Evolutionary conservation across 2,113 vertebrate species (phyloP).

Genomic region (Taxidea taxus): DNA sequence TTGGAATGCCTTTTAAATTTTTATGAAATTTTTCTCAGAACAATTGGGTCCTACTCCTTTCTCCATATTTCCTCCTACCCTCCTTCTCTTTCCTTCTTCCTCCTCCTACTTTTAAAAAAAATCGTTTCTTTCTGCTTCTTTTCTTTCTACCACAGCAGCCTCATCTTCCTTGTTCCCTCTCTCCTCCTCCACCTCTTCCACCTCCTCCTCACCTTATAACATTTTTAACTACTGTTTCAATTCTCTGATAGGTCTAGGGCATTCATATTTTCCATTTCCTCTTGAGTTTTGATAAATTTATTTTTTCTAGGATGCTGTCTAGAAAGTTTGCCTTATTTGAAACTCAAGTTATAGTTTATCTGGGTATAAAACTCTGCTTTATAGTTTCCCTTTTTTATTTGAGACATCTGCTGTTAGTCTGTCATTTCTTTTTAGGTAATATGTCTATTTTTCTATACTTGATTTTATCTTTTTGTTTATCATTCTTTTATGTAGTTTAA

Average conservation of each 20-base stretch:
- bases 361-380: neutral
- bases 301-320: neutral
- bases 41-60: neutral
- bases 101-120: neutral
- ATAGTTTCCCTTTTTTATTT: neutral
- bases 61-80: neutral
- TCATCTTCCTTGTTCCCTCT: neutral
- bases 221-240: neutral
- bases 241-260: neutral
- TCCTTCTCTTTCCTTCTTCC: neutral
- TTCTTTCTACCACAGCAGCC: neutral
- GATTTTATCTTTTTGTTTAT: neutral
- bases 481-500: neutral
- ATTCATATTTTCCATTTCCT: neutral
- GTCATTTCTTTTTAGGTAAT: neutral
- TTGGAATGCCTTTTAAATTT: neutral
- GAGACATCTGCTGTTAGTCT: neutral
- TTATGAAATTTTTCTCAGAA: neutral
- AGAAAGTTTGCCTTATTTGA: neutral
- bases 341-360: neutral
- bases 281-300: neutral
- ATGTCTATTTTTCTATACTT: neutral
- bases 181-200: neutral
- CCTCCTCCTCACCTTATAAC: neutral
- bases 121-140: neutral